Base-by-base conservation (phyloP, 1,140 invertebrate genomes). In the Lutraria rhynchaena region DNA sequence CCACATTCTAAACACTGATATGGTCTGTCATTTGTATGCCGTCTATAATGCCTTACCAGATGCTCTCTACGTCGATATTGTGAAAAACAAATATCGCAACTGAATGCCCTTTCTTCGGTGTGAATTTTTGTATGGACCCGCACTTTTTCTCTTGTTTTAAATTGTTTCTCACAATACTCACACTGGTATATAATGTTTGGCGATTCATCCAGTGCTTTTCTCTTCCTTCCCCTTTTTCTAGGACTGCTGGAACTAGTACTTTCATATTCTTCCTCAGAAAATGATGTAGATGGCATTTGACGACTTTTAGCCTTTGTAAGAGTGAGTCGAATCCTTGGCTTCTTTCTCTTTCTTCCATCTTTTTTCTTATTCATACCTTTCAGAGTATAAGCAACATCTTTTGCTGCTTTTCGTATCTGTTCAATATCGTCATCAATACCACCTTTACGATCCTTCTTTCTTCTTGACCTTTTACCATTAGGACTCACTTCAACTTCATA, bases 1-100 rank as follows among this genome's bases (percentile, higher is more conserved):
- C 78, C 78, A 65, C 98, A 99, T 44, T 96, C 96, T 86, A 97
- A 96, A 91, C 98, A 99, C 53, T 97, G 98, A 93, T 97, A 99
- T 2, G 98, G 99, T 81, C 98, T 93, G 89, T 99, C 98, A 90
- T 99, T 99, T 15, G 98, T 99, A 93, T 99, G 99, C 82, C 99
- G 92, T 67, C 98, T 93, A 92, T 98, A 98, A 93, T 99, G 98
- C 1, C 95, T 91, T 93, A 99, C 99, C 58, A 99, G 94, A 92
- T 99, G 99, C 49, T 81, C 78, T 60, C 69, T 24, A 51, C 78
- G 57, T 17, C 78, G 24, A 57, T 73, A 81, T 17, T 51, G 55
- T n/a, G 44, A 51, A 19, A 57, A 67, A 81, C 78, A 81, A 49
- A 81, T 73, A 41, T 74, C 70, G 51, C 78, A 81, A 63, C 57